These are phyloP conservation scores for Tenrec ecaudatus DNA, from an alignment of 2,113 vertebrate species.

Conservation along the genomic window DNA sequence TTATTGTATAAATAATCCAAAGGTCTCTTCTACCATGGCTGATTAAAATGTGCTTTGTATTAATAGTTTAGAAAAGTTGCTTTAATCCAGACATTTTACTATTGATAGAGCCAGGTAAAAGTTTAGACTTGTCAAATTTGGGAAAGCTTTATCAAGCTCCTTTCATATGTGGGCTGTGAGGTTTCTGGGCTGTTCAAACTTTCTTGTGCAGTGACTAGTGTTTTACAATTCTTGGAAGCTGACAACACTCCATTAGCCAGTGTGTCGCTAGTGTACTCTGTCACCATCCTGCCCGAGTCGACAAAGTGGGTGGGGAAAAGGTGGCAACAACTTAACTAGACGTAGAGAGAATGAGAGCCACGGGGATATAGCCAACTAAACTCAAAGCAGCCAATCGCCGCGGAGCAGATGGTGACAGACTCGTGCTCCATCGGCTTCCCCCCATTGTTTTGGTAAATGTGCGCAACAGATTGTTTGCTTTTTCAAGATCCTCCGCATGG, in stretches of 20 bases:
- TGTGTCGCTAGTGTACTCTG: not conserved
- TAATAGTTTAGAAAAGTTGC: conserved; percentile 48
- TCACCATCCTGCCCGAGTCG: conserved; percentile 9
- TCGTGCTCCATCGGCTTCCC: not conserved
- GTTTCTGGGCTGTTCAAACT: conserved; percentile 50
- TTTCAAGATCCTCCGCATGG: not conserved
- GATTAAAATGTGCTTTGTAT: not conserved
- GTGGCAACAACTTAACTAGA: conserved; percentile 44
- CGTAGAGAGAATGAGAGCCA: not conserved
- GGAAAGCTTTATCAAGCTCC: conserved; percentile 28
- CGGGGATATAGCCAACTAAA: not conserved
- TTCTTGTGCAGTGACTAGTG: conserved; percentile 69
- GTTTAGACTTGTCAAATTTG: conserved; percentile 53
- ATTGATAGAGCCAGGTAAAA: conserved; percentile 5
- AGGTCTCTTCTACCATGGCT: not conserved
- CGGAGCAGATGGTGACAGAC: not conserved
- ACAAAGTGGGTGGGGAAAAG: conserved; percentile 28
- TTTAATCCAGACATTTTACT: conserved; percentile 1
- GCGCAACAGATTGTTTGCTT: not conserved
- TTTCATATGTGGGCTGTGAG: conserved; percentile 45
- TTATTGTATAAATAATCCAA: not conserved
- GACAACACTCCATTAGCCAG: conserved; percentile 63
- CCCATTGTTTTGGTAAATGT: not conserved
- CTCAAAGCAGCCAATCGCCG: not conserved
- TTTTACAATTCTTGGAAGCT: conserved; percentile 61